Evolutionary conservation across 2,888 invertebrate genomes (phyloP), one percentile per base, ranked within the genome.

Genomic region (Leptinotarsa juncta): DNA sequence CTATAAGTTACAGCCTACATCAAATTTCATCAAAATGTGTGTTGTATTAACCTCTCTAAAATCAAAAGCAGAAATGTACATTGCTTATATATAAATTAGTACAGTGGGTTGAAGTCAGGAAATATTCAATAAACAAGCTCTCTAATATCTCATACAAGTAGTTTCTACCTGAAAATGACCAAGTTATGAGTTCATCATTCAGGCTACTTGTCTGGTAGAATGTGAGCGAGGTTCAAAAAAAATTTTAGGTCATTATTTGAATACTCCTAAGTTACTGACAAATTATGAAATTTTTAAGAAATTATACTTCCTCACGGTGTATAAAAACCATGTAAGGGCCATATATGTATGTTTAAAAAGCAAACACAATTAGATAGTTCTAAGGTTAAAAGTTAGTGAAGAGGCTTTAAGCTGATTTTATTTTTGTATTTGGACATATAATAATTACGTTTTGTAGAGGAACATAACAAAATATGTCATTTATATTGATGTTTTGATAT

Each of bases 361-460:
- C 65, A 65, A 65, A 57, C 57, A 70, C 53, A 69, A 69, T 57
- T 69, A 72, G 49, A 51, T 70, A 67, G 65, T 32, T 50, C 48
- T 75, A 73, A 66, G 67, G 42, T 65, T 72, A 70, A 66, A 32
- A 69, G 50, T 72, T 70, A 75, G 72, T 67, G 70, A 68, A 74
- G 53, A 73, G 82, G 82, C 82, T 83, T 72, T 73, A 82, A 83
- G 82, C 82, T 81, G 70, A 82, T 83, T 82, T 83, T 83, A 84
- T 84, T 84, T 84, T 84, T 84, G 77, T 83, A 84, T 83, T 76
- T 32, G 72, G 68, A 65, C 48, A 72, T 74, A 71, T 74, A 62
- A 71, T 49, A 60, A 66, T 73, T 67, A 69, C 62, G 60, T 67
- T 67, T 66, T 69, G 65, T 70, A 66, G 67, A 26, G 15, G 60